These are phyloP conservation scores for Hyposoter didymator DNA, from an alignment of 2,888 invertebrate species.

Conservation along the genomic window DNA sequence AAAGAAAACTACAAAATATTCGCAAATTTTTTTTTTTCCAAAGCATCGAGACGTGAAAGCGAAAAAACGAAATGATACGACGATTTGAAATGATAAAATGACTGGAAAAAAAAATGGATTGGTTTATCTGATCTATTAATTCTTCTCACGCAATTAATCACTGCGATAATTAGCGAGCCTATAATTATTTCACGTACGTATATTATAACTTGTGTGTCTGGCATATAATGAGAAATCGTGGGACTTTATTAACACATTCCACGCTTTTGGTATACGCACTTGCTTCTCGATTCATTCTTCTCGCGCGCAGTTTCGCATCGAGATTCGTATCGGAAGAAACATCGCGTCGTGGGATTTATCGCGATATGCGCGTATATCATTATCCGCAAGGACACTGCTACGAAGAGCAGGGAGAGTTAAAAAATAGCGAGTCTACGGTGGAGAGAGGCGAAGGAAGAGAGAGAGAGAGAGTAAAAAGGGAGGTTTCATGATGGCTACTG, in stretches of 20 bases:
- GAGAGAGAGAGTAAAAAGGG: slow-evolving; percentile 53
- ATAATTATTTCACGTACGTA: slow-evolving; percentile 19
- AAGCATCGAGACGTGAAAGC: background rate
- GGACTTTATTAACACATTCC: slow-evolving; percentile 50
- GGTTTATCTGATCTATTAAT: background rate
- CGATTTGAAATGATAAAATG: no score
- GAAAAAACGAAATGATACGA: background rate
- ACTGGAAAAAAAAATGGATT: background rate
- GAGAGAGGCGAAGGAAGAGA: background rate
- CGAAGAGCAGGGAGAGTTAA: slow-evolving; percentile 17
- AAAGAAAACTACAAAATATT: background rate
- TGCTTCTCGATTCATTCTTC: slow-evolving; percentile 46
- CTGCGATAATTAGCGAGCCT: slow-evolving; percentile 14
- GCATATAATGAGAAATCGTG: slow-evolving; percentile 14
- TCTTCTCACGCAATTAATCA: slow-evolving; percentile 13
- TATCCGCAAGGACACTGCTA: slow-evolving; percentile 50
- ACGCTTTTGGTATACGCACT: slow-evolving; percentile 25
- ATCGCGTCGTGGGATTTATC: slow-evolving; percentile 55
- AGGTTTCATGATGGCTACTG: slow-evolving; percentile 66
- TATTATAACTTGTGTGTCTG: slow-evolving; percentile 5
- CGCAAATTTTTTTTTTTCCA: background rate
- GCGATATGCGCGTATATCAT: slow-evolving; percentile 57
- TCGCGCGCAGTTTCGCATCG: slow-evolving; percentile 73
- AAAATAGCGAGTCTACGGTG: background rate
- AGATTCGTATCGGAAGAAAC: slow-evolving; percentile 49